A percentile compares a stretch with the other conserved stretches of the same genome.
phyloP scores from a whole-genome alignment of 2,797 vertebrate species.

The Paedocypris micromegethes region DNA sequence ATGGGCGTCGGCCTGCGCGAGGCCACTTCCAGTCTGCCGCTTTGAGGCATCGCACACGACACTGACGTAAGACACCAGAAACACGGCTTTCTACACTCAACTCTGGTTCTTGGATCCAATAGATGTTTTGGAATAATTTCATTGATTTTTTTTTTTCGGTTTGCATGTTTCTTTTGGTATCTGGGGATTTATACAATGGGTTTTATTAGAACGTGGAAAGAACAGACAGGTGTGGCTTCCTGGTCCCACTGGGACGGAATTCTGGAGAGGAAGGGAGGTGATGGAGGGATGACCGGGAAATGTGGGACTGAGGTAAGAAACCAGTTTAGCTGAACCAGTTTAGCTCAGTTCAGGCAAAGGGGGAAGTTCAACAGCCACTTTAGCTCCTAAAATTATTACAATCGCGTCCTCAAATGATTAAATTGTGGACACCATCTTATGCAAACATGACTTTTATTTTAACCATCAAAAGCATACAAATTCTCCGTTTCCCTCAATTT shows the following conservation, averaged over 20 bases:
- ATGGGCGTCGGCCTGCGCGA: conserved; percentile 52
- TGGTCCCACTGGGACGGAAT: background rate
- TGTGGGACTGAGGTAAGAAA: conserved; percentile 10
- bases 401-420: too few relatives aligned
- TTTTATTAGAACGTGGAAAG: conserved; percentile 3
- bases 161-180: too few relatives aligned
- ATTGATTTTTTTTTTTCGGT: too few relatives aligned
- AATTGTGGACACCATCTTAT: too few relatives aligned
- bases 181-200: too few relatives aligned
- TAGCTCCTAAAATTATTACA: too few relatives aligned
- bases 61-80: background rate
- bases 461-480: too few relatives aligned
- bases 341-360: too few relatives aligned
- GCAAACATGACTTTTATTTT: too few relatives aligned
- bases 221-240: background rate
- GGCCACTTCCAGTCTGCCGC: conserved; percentile 53
- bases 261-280: conserved; percentile 15
- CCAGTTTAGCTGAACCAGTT: conserved; percentile 16
- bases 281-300: background rate
- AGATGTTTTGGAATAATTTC: background rate
- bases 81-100: background rate
- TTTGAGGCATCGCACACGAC: conserved; percentile 32
- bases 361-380: too few relatives aligned
- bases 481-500: too few relatives aligned
- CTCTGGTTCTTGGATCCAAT: background rate